Evolutionary conservation across 1,140 invertebrate genomes (phyloP).

Genomic region (Drosophila nigrodunni): DNA sequence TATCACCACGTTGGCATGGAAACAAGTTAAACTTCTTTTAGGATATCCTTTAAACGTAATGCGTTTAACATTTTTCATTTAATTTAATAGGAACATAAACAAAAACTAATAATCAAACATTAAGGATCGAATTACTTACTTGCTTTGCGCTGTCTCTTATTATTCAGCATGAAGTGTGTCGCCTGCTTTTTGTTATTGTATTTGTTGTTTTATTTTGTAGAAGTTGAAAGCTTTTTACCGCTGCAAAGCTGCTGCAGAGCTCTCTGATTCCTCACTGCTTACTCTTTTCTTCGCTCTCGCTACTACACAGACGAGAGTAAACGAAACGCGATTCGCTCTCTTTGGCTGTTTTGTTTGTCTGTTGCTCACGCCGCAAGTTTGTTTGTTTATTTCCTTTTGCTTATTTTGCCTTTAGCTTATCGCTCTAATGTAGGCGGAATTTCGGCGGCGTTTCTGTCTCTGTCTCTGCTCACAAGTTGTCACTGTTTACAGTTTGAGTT

Average conservation of each 20-base stretch:
- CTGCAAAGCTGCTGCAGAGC: constrained; percentile 20
- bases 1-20: too few species aligned
- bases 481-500: constrained; percentile 31
- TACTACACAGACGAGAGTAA: constrained; percentile 10
- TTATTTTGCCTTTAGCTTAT: neutral
- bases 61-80: neutral
- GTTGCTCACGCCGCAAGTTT: constrained; percentile 45
- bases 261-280: too few species aligned
- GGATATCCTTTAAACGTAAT: too few species aligned
- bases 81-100: neutral
- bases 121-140: constrained; percentile 79
- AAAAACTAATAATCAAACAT: neutral
- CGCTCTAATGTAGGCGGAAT: neutral
- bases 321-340: constrained; percentile 14
- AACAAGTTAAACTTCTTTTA: too few species aligned
- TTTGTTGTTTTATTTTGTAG: constrained; percentile 9
- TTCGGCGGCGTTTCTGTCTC: constrained; percentile 20
- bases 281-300: neutral
- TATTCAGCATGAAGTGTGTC: constrained; percentile 71
- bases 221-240: constrained; percentile 10
- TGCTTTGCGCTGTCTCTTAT: constrained; percentile 71
- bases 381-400: constrained; percentile 39
- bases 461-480: constrained; percentile 28
- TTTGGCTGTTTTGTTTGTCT: constrained; percentile 15
- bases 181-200: constrained; percentile 31